A percentile compares a stretch with the other conserved stretches of the same genome.
Conservation (phyloP, 2,888 invertebrate species). For the Lucinisca nassula region DNA sequence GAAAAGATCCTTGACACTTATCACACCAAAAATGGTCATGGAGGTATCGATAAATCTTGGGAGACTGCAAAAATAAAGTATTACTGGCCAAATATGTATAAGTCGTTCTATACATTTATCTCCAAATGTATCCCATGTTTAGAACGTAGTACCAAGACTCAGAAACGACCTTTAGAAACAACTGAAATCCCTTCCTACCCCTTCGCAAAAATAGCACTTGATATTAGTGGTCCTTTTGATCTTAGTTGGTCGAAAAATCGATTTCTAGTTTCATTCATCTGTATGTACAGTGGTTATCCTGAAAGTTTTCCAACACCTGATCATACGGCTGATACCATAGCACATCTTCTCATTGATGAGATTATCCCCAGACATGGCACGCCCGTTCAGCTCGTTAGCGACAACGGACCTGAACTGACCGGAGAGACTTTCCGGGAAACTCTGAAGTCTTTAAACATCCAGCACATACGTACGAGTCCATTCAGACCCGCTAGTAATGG, state of each 20-base stretch:
- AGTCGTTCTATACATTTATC: background rate
- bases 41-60: background rate
- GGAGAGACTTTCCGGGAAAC: background rate
- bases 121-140: background rate
- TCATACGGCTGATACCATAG: background rate
- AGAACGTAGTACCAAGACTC: background rate
- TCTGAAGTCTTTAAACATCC: background rate
- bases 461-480: background rate
- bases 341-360: background rate
- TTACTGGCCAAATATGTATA: background rate
- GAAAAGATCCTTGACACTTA: background rate
- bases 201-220: background rate
- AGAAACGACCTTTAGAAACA: background rate
- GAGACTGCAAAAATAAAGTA: background rate
- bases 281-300: background rate
- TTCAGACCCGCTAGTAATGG: background rate
- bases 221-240: background rate
- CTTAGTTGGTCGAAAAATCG: constrained; percentile 1
- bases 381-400: background rate
- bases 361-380: background rate
- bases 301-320: background rate
- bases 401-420: background rate
- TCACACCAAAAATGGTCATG: background rate
- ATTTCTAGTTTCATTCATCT: background rate
- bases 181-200: background rate